phyloP scores from a whole-genome alignment of 2,888 invertebrate genomes.

The Parthenolecanium corni region DNA sequence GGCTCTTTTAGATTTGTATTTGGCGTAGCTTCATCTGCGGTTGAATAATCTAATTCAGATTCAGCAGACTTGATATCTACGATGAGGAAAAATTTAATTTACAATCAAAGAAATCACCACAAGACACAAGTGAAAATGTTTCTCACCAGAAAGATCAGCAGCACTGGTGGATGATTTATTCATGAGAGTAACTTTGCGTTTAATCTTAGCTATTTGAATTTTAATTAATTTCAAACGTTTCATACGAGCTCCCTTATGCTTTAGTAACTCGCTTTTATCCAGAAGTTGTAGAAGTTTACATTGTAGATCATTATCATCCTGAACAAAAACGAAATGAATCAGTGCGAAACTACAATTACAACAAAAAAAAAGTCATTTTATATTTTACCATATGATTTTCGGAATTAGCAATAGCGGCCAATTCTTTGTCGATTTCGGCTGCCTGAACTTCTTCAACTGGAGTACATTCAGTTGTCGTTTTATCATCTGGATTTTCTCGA shows the following conservation, averaged over 20 bases:
- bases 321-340: background rate
- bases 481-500: conserved; percentile 5
- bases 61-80: background rate
- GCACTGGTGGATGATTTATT: conserved; percentile 18
- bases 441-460: conserved; percentile 43
- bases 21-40: background rate
- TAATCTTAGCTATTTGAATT: conserved; percentile 47
- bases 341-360: background rate
- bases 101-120: background rate
- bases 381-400: conserved; percentile 30
- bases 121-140: background rate
- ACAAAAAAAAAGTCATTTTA: conserved; percentile 1
- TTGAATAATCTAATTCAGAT: background rate
- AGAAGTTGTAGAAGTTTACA: conserved; percentile 49
- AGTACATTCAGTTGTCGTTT: conserved; percentile 31
- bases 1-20: background rate
- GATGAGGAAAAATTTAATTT: background rate
- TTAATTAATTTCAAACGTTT: conserved; percentile 49
- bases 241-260: conserved; percentile 46
- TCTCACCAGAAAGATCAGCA: conserved; percentile 2
- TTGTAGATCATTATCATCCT: conserved; percentile 38
- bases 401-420: conserved; percentile 38
- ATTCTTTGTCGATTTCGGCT: conserved; percentile 46
- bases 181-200: conserved; percentile 23
- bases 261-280: conserved; percentile 49